phyloP scores from a whole-genome alignment of 2,113 vertebrate genomes.

The Oncorhynchus tshawytscha region DNA sequence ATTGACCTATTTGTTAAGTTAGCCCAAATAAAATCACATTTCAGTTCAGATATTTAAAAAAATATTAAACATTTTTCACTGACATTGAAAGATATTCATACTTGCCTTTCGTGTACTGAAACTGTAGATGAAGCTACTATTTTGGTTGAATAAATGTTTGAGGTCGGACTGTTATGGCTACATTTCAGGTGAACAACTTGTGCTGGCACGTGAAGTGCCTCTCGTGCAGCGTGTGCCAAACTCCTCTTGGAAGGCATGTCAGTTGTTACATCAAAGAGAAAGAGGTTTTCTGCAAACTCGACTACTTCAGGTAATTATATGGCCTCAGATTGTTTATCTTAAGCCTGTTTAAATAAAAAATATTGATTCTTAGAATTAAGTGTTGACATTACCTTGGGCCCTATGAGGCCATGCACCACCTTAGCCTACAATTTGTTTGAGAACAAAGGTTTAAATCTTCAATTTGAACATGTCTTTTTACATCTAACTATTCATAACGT shows the following conservation, averaged over 20 bases:
- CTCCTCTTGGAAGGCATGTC: constrained; percentile 89
- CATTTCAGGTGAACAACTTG: constrained; percentile 86
- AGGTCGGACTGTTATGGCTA: not conserved
- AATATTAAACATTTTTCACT: not conserved
- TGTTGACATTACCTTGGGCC: no score
- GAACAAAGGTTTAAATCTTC: no score
- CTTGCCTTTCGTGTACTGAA: not conserved
- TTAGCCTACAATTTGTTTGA: no score
- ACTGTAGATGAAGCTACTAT: not conserved
- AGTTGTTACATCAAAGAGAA: constrained; percentile 98
- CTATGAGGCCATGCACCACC: no score
- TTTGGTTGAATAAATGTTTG: not conserved
- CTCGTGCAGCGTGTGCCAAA: constrained; percentile 92
- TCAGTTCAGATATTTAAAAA: no score
- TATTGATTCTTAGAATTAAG: no score
- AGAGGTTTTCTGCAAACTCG: constrained; percentile 97
- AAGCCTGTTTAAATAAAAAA: no score
- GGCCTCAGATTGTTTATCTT: not conserved
- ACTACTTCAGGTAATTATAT: constrained; percentile 91
- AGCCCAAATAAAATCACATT: no score
- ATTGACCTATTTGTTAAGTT: no score
- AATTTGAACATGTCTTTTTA: no score
- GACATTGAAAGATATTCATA: not conserved
- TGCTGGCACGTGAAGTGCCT: constrained; percentile 98
- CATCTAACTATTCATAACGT: no score